Conservation (phyloP, 2,888 invertebrate species). For the Melanophora roralis region DNA sequence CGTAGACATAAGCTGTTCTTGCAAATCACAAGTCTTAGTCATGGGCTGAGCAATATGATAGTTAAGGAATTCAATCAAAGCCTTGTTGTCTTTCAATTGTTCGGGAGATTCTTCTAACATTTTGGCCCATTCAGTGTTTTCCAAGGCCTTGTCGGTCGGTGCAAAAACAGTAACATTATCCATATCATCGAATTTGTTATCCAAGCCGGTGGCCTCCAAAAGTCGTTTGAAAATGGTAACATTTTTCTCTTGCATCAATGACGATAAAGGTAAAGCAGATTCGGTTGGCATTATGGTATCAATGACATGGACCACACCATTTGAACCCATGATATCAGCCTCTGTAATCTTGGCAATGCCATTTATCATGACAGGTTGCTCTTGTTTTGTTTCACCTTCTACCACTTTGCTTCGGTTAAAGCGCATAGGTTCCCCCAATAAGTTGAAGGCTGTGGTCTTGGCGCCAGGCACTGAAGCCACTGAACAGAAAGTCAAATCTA, state of each 20-base stretch:
- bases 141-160: conserved; percentile 82
- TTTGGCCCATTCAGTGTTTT: conserved; percentile 75
- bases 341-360: conserved; percentile 80
- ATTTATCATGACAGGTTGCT: conserved; percentile 78
- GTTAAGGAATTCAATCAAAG: conserved; percentile 80
- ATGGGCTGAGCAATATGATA: conserved; percentile 82
- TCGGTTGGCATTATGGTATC: conserved; percentile 83
- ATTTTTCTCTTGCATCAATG: conserved; percentile 80
- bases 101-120: conserved; percentile 74
- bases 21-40: conserved; percentile 79
- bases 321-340: conserved; percentile 82
- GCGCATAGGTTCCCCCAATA: conserved; percentile 74
- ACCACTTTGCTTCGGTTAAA: conserved; percentile 69
- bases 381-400: conserved; percentile 77
- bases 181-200: conserved; percentile 79
- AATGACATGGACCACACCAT: conserved; percentile 85
- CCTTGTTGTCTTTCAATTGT: conserved; percentile 73
- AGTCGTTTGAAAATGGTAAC: conserved; percentile 80
- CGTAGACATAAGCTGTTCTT: conserved; percentile 79
- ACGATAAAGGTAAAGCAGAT: conserved; percentile 76
- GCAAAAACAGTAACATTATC: conserved; percentile 82
- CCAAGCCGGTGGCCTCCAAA: conserved; percentile 79
- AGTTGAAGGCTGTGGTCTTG: conserved; percentile 75
- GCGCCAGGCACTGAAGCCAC: conserved; percentile 79
- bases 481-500: conserved; percentile 83